Evolutionary conservation across 2,113 vertebrate species (phyloP).

Genomic region (Plestiodon gilberti): DNA sequence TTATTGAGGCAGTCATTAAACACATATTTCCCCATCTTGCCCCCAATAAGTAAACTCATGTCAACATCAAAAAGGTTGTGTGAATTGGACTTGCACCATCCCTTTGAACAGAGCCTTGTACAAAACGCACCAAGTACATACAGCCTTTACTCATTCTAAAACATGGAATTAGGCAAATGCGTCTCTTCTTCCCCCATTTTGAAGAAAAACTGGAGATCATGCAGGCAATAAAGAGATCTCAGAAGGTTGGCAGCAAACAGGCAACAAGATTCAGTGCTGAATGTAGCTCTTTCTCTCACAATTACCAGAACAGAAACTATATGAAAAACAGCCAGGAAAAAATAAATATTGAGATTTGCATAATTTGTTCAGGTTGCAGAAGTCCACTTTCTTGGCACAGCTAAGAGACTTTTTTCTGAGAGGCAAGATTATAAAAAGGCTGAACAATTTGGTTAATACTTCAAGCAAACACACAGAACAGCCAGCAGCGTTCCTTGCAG

Average conservation of each 20-base stretch:
- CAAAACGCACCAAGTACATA: no score
- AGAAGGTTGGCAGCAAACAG: neutral
- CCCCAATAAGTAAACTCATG: neutral
- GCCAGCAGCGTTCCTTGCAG: neutral
- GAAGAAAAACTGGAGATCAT: neutral
- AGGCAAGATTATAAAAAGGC: neutral
- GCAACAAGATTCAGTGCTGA: neutral
- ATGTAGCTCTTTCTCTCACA: neutral
- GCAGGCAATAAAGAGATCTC: neutral
- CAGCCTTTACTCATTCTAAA: neutral
- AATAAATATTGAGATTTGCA: neutral
- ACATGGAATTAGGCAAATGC: neutral
- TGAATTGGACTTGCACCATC: neutral
- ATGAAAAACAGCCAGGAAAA: neutral
- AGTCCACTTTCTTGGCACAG: neutral
- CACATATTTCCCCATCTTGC: no score
- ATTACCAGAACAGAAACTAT: neutral
- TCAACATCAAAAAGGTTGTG: neutral
- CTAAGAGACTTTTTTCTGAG: neutral
- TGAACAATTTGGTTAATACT: neutral
- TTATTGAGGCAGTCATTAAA: no score
- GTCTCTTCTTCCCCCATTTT: neutral
- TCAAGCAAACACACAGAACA: neutral
- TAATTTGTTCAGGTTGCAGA: neutral
- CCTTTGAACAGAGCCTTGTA: neutral